Conservation (phyloP, 2,888 invertebrate genomes). For the Autographa gamma region DNA sequence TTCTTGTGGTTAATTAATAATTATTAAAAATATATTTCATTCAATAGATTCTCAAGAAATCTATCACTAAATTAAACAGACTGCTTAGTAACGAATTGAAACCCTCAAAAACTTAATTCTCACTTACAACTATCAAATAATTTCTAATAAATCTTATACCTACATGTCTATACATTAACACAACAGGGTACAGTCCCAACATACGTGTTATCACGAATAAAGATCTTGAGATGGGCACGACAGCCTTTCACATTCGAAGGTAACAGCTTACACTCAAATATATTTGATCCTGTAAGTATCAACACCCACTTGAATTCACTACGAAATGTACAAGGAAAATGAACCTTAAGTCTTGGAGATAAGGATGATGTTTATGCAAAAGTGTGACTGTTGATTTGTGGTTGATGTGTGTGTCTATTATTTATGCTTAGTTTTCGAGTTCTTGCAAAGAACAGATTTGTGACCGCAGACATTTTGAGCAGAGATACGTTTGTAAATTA, state of each 20-base stretch:
- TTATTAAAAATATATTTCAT: no score
- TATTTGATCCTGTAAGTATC: constrained; percentile 8
- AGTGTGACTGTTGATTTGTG: neutral
- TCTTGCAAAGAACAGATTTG: neutral
- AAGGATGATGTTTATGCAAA: neutral
- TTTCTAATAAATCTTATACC: neutral
- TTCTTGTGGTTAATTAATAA: no score
- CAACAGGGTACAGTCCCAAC: constrained; percentile 13
- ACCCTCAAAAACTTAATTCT: no score
- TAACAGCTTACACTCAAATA: constrained; percentile 18
- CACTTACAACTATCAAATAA: no score
- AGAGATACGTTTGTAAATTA: neutral
- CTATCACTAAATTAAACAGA: no score
- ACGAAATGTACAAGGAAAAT: neutral
- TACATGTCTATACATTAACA: neutral
- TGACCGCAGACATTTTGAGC: neutral
- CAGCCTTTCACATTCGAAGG: constrained; percentile 28
- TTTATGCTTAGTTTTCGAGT: neutral
- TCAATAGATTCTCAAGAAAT: no score
- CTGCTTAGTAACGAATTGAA: no score
- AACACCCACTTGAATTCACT: neutral
- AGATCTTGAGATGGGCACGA: constrained; percentile 49
- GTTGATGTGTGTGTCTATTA: neutral
- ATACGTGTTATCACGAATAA: constrained; percentile 30
- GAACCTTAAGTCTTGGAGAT: neutral